These are phyloP conservation scores for Pterostichus madidus DNA, from an alignment of 2,888 invertebrate species.

Conservation along the genomic window DNA sequence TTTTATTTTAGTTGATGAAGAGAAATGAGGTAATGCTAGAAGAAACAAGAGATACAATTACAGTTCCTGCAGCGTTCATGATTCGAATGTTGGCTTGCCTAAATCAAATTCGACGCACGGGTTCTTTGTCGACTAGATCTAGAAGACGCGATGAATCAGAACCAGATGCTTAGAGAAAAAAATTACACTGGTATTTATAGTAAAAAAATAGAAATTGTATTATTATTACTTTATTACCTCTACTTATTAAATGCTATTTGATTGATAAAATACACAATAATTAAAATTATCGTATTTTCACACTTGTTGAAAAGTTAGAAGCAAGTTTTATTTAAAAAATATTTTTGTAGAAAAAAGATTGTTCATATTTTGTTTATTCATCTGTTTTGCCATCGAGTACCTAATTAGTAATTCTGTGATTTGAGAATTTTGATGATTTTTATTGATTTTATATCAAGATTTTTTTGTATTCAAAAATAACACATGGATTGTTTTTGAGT, in stretches of 20 bases:
- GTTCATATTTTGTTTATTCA: conserved; percentile 17
- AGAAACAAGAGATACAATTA: conserved; percentile 92
- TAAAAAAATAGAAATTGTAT: conserved; percentile 48
- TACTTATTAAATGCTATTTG: conserved; percentile 4
- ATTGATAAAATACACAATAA: conserved; percentile 24
- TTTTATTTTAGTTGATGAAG: conserved; percentile 82
- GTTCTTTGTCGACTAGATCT: conserved; percentile 68
- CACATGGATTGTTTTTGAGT: conserved; percentile 21
- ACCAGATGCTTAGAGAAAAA: conserved; percentile 51
- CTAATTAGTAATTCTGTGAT: conserved; percentile 39
- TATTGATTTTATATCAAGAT: conserved; percentile 19
- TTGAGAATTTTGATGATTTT: conserved; percentile 36
- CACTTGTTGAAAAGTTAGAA: conserved; percentile 24
- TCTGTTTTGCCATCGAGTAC: conserved; percentile 16
- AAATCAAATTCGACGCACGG: conserved; percentile 82
- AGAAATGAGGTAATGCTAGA: conserved; percentile 91
- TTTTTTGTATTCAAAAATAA: conserved; percentile 39
- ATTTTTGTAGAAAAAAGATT: conserved; percentile 34
- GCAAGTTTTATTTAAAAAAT: neutral
- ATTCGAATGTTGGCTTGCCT: conserved; percentile 86
- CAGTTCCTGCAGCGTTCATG: conserved; percentile 93
- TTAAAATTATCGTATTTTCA: conserved; percentile 13
- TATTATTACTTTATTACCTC: conserved; percentile 34
- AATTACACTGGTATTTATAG: conserved; percentile 46
- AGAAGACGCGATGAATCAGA: conserved; percentile 63